Base-by-base conservation (phyloP, 2,113 vertebrate species). In the Megalops atlanticus region DNA sequence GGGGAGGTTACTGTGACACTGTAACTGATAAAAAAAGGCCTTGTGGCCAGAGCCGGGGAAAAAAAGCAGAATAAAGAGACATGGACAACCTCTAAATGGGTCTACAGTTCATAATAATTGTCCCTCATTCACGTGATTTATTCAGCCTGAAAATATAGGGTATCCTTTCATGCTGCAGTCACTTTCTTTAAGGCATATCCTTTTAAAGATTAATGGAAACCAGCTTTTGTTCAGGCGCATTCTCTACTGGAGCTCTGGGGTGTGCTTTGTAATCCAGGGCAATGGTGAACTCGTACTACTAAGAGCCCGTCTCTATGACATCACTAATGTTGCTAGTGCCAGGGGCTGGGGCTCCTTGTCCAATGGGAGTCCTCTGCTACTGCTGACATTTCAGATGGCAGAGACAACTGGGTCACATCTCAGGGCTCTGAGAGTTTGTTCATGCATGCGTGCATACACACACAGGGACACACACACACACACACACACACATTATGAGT, bases 191-290 rank as follows among this genome's bases (percentile, higher is more conserved):
- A 64, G 31, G 58, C 8, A n/a, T 5, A 15, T n/a, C 58, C 58
- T n/a, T 27, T 64, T n/a, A 71, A 70, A 47, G 40, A 79, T 47
- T 24, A 79, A 72, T 47, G 41, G 45, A 72, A 35, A 3, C 68
- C 43, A 24, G 31, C 41, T 31, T 24, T 36, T 69, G 18, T 47
- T 36, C 31, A 49, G 68, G 43, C 33, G 21, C 31, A 72, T 79
- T 43, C 33, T 64, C 1, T n/a, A 31, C 24, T 10, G 6, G 24
- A 10, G n/a, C 31, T 71, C 69, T 36, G 11, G 69, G 69, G 69
- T 7, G 27, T 18, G 18, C 69, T 38, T 36, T 71, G 36, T 36
- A 36, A 71, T 38, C 69, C 69, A 38, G 69, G 33, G 33, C 69
- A 38, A 21, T 38, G 69, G 16, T 71, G 31, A 2, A 71, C 18